phyloP scores from a whole-genome alignment of 1,140 invertebrate genomes.

The Lamellibrachia luymesi region DNA sequence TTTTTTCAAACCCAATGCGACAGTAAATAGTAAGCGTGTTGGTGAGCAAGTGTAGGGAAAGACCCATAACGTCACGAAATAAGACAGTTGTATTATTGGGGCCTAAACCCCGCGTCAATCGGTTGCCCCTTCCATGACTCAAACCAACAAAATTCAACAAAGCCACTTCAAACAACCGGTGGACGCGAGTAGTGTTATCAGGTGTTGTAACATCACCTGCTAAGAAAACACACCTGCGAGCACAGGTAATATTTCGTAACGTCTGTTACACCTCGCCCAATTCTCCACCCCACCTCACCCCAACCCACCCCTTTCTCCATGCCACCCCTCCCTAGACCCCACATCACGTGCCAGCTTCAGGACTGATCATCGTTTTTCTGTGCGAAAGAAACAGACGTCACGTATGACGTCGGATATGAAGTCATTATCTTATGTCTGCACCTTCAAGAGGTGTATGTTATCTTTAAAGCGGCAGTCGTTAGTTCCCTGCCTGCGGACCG shows the following conservation, averaged over 20 bases:
- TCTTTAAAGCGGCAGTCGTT: not conserved
- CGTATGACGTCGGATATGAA: not conserved
- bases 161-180: not conserved
- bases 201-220: not conserved
- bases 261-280: not conserved
- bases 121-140: not conserved
- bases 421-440: not conserved
- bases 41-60: too few species aligned
- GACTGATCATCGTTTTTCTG: not conserved
- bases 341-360: not conserved
- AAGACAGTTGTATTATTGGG: too few species aligned
- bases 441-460: not conserved
- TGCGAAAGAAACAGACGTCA: too few species aligned
- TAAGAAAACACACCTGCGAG: not conserved
- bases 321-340: too few species aligned
- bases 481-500: not conserved
- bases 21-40: too few species aligned
- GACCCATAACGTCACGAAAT: not conserved
- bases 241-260: not conserved
- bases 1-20: too few species aligned
- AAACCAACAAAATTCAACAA: not conserved
- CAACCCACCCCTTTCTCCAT: not conserved
- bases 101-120: too few species aligned
- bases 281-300: not conserved
- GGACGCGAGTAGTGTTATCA: not conserved